phyloP scores from a whole-genome alignment of 2,797 vertebrate species.

The Leucoraja ocellata region DNA sequence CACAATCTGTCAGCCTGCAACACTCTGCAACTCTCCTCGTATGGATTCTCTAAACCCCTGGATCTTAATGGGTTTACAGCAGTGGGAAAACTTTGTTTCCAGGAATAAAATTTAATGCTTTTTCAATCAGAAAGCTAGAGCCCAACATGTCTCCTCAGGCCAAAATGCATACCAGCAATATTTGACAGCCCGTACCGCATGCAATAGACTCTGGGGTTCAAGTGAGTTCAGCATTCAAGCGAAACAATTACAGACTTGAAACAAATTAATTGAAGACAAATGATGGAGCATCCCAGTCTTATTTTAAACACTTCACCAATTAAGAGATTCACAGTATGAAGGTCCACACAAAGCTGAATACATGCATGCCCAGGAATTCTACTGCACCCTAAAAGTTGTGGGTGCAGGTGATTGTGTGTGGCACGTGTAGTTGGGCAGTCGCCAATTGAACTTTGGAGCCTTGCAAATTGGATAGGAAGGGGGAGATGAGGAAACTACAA shows the following conservation, averaged over 20 bases:
- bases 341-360: background rate
- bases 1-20: background rate
- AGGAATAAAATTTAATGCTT: background rate
- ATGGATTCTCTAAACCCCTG: background rate
- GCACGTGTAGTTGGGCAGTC: no score
- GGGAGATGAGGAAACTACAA: no score
- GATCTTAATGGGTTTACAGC: background rate
- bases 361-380: no score
- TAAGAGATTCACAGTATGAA: background rate
- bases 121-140: background rate
- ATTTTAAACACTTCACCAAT: background rate
- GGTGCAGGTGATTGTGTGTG: no score
- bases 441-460: no score
- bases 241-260: background rate
- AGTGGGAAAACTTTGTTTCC: background rate
- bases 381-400: no score
- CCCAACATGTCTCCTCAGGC: background rate
- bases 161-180: background rate
- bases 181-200: background rate
- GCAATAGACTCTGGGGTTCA: background rate
- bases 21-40: background rate
- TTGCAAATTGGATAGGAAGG: no score
- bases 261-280: background rate
- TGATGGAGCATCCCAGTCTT: background rate
- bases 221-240: background rate